Evolutionary conservation across 2,113 vertebrate genomes (phyloP), one percentile per base, ranked within the genome.

Genomic region (Perca schrenkii): DNA sequence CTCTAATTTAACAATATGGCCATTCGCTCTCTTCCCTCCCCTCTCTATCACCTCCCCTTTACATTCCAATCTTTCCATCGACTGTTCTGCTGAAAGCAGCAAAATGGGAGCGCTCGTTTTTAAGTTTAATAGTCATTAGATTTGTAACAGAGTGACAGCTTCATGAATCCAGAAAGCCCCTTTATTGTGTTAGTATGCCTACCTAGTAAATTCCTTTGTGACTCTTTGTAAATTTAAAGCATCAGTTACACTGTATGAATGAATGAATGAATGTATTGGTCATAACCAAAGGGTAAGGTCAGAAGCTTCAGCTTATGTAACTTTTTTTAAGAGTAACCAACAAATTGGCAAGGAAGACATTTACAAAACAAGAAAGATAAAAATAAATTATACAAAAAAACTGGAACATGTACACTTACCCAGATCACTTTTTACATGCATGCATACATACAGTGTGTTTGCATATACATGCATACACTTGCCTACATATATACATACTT

Each of bases 1-100:
- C 70, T 94, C 92, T 94, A 90, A 93, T 95, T 95, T 94, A 90
- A 89, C 83, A 89, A 88, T 94, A 86, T 87, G 86, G 43, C 74
- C 64, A n/a, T 69, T 82, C 8, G n/a, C 73, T 70, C 61, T 75
- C 40, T 14, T 15, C 8, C 19, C 61, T 63, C n/a, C 50, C 56
- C 13, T 67, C 73, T 79, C 53, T 61, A 52, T 86, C 75, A 62
- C 49, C 15, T 87, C 52, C 22, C 16, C 54, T 78, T 85, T 66
- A 74, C 58, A 56, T 69, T 73, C 50, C 74, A 58, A 69, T 87
- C 84, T 88, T 76, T 80, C 80, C 78, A 86, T 91, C 77, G 87
- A 60, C 58, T 7, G 89, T 94, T 94, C 77, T 94, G 89, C 94
- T 95, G 80, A 96, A 93, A 82, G 82, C 93, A 85, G 93, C 84